Evolutionary conservation across 2,888 invertebrate genomes (phyloP).

Genomic region (Sclerodermus sp.): DNA sequence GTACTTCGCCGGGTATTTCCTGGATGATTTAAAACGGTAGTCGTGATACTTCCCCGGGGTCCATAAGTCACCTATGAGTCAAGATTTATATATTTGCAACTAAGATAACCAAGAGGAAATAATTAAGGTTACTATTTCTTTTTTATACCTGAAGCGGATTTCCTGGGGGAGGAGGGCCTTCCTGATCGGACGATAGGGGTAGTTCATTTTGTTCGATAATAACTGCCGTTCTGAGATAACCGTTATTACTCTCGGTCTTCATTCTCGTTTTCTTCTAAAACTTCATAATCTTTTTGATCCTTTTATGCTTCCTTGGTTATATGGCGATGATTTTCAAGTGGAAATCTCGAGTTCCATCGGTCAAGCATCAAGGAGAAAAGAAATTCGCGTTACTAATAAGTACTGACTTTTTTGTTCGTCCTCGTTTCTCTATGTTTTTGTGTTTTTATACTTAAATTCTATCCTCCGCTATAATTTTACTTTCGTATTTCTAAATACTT

Average conservation of each 20-base stretch:
- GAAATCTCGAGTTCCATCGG: too few species aligned
- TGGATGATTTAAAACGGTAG: constrained; percentile 33
- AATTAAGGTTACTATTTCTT: background rate
- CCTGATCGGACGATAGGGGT: constrained; percentile 34
- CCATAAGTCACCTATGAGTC: constrained; percentile 43
- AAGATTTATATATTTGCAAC: background rate
- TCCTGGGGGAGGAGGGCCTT: constrained; percentile 26
- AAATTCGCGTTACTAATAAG: too few species aligned
- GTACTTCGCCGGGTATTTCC: constrained; percentile 29
- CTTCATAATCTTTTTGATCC: background rate
- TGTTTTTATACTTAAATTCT: too few species aligned
- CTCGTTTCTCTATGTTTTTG: too few species aligned
- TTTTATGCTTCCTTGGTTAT: too few species aligned
- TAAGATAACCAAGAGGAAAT: background rate
- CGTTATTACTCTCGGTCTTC: constrained; percentile 49
- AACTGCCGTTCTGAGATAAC: constrained; percentile 41
- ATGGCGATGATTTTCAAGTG: too few species aligned
- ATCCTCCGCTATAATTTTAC: too few species aligned
- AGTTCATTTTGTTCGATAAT: constrained; percentile 43
- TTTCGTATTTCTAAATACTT: too few species aligned
- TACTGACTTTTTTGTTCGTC: too few species aligned
- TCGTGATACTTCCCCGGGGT: constrained; percentile 39
- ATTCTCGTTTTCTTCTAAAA: constrained; percentile 17
- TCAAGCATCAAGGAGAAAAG: too few species aligned
- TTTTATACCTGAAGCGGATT: constrained; percentile 42